Base-by-base conservation (phyloP, 2,113 vertebrate genomes). In the Lipophrys pholis region DNA sequence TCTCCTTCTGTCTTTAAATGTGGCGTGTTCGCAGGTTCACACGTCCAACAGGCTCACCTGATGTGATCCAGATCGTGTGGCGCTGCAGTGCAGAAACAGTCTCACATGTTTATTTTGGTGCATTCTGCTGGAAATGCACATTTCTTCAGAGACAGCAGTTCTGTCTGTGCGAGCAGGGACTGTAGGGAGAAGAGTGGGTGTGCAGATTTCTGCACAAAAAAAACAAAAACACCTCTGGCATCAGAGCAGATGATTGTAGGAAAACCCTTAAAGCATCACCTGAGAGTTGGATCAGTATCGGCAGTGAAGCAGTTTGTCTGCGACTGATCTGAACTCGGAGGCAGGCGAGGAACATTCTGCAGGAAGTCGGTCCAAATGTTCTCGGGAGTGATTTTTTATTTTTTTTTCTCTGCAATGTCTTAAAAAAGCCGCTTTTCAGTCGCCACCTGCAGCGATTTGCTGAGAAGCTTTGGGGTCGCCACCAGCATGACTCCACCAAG, bases 401-500 rank as follows among this genome's bases (percentile, higher is more conserved):
- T 49, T 5, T 61, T 15, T 41, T n/a, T 65, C 41, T 45, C 60
- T 15, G 67, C 49, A 14, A n/a, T n/a, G n/a, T n/a, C n/a, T 58
- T 45, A 5, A 58, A 48, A 68, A 54, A 12, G n/a, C n/a, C n/a
- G n/a, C n/a, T 21, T 55, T 40, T 75, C 39, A 8, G 30, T 42
- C 8, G 38, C 59, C 75, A 69, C 60, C 73, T 57, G 76, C 2
- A 0, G 43, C 38, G 35, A 60, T 53, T 21, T 42, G 2, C 67
- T 66, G 64, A 30, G 60, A 43, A 52, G 69, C 69, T 70, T 66
- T 42, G 46, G 45, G 70, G 60, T 10, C 41, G 16, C 36, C 74
- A 81, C 36, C 71, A 73, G 74, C 77, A 41, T 41, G 57, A 62
- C 78, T 80, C 62, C 58, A 69, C 59, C 69, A 74, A 80, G 61